Conservation (phyloP, 1,140 invertebrate genomes). For the Microplitis mediator region DNA sequence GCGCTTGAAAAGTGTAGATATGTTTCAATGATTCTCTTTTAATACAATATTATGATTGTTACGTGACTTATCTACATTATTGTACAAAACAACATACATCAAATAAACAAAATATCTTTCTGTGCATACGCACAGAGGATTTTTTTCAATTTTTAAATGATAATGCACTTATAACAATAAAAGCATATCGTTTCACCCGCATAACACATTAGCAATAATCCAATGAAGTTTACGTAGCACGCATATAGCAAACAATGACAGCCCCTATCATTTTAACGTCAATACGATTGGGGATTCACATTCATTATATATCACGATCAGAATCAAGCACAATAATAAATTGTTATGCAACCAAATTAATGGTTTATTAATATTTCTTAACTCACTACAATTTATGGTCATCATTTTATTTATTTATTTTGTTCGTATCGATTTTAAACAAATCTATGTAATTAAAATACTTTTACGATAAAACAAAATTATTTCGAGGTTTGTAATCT, state of each 20-base stretch:
- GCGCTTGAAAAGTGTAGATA: background rate
- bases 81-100: background rate
- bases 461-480: too few species aligned
- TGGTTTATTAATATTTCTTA: background rate
- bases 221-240: background rate
- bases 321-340: background rate
- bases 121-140: background rate
- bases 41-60: background rate
- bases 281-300: background rate
- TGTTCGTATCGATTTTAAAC: too few species aligned
- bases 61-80: background rate
- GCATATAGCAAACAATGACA: background rate
- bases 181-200: background rate
- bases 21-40: background rate
- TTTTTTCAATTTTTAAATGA: background rate
- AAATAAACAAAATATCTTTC: background rate
- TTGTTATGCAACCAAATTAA: background rate
- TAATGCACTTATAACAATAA: background rate
- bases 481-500: background rate
- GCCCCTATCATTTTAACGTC: background rate
- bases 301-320: background rate
- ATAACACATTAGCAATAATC: background rate
- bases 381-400: too few species aligned
- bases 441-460: too few species aligned
- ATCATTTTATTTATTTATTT: too few species aligned